These are phyloP conservation scores for Loripinus fragilis DNA, from an alignment of 2,888 invertebrate species.

Conservation along the genomic window DNA sequence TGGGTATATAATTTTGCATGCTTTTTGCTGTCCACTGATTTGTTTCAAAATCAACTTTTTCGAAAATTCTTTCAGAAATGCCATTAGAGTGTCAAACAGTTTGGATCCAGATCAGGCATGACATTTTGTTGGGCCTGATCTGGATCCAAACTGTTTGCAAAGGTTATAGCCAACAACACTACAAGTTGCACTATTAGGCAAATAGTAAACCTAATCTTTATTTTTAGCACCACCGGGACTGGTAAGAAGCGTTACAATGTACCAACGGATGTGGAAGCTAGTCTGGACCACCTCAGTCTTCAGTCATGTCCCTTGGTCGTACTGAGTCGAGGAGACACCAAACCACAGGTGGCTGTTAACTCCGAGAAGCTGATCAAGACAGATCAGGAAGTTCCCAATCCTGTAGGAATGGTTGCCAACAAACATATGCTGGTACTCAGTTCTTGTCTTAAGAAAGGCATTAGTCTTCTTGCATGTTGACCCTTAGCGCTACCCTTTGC, in stretches of 20 bases:
- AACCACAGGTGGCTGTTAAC: not conserved
- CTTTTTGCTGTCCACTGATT: too few species aligned
- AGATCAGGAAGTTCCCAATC: not conserved
- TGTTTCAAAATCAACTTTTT: too few species aligned
- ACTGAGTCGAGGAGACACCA: conserved; percentile 33
- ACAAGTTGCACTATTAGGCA: too few species aligned
- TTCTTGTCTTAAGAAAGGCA: not conserved
- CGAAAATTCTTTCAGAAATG: too few species aligned
- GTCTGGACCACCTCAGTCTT: conserved; percentile 66
- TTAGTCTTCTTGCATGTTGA: not conserved
- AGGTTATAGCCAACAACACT: too few species aligned
- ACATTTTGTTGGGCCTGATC: too few species aligned
- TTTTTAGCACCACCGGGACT: conserved; percentile 44
- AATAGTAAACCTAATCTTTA: too few species aligned
- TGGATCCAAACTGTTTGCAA: too few species aligned
- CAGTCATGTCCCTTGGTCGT: conserved; percentile 63
- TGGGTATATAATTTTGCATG: too few species aligned
- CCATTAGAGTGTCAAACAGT: too few species aligned
- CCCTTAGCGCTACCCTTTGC: too few species aligned
- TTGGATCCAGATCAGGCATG: too few species aligned
- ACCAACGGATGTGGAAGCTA: conserved; percentile 72
- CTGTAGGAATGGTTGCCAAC: conserved; percentile 1
- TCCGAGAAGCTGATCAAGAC: not conserved
- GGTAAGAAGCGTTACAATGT: conserved; percentile 71
- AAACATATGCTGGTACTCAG: not conserved